A percentile compares a stretch with the other conserved stretches of the same genome.
Evolutionary conservation across 2,797 vertebrate genomes (phyloP).

Genomic region (Syndactyla subalaris): DNA sequence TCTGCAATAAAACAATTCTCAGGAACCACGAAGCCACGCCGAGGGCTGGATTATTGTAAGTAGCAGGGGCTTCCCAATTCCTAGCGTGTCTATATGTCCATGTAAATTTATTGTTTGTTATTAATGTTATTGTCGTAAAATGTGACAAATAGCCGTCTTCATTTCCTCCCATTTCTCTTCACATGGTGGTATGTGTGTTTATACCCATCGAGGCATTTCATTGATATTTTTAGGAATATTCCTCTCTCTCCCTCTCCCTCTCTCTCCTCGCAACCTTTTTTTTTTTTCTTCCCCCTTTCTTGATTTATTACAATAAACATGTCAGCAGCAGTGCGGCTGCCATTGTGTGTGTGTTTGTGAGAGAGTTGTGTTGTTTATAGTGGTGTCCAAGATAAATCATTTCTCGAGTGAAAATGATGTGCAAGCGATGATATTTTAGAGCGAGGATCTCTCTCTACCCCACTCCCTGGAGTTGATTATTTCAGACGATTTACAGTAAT

Average conservation of each 20-base stretch:
- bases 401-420: conserved; percentile 87
- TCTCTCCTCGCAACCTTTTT: conserved; percentile 70
- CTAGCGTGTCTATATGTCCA: conserved; percentile 83
- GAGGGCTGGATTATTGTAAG: conserved; percentile 96
- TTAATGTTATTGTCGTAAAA: conserved; percentile 95
- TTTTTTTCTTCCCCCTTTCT: conserved; percentile 83
- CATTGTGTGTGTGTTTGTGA: conserved; percentile 92
- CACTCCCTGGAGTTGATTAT: conserved; percentile 84
- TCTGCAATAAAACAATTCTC: conserved; percentile 97
- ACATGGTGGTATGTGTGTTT: conserved; percentile 79
- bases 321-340: conserved; percentile 90
- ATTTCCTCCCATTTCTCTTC: conserved; percentile 88
- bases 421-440: conserved; percentile 84
- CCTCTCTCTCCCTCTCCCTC: conserved; percentile 62
- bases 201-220: conserved; percentile 81
- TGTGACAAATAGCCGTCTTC: conserved; percentile 90
- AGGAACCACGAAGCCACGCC: conserved; percentile 85
- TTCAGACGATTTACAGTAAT: conserved; percentile 81
- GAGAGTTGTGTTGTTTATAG: conserved; percentile 95
- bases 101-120: conserved; percentile 93
- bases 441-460: conserved; percentile 56
- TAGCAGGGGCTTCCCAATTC: conserved; percentile 86
- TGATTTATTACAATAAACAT: conserved; percentile 98
- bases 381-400: conserved; percentile 91
- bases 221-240: conserved; percentile 80